phyloP scores from a whole-genome alignment of 2,113 vertebrate genomes.

The Crotalus horridus region DNA sequence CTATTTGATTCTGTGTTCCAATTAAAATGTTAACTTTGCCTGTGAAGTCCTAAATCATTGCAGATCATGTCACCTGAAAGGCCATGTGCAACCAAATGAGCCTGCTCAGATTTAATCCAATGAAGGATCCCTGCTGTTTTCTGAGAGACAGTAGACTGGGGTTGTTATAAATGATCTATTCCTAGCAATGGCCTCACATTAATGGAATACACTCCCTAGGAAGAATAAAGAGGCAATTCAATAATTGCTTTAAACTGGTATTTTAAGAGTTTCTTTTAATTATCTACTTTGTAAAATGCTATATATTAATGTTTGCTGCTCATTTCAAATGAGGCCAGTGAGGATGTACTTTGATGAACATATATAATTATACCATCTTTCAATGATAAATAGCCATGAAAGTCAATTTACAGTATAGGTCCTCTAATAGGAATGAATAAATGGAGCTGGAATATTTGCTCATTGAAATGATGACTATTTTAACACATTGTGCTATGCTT shows the following conservation, averaged over 20 bases:
- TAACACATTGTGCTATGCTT: not conserved
- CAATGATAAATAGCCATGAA: not conserved
- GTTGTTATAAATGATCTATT: not conserved
- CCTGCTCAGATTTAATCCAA: not conserved
- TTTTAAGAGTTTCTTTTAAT: not conserved
- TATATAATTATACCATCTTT: not conserved
- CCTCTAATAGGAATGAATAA: not conserved
- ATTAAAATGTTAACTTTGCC: not conserved
- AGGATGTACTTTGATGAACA: not conserved
- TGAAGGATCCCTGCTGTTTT: not conserved
- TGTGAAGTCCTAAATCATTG: not conserved
- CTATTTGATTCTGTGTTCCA: not conserved
- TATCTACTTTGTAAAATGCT: not conserved
- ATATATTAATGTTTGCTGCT: not conserved
- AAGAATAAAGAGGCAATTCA: not conserved
- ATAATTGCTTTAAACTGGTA: not conserved
- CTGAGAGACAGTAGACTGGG: not conserved
- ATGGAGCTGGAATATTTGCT: not conserved
- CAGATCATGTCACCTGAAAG: not conserved
- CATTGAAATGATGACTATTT: not conserved
- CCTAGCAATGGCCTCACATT: not conserved
- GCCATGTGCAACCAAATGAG: not conserved
- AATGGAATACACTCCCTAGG: not conserved
- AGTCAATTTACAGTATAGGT: not conserved
- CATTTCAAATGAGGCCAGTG: not conserved